Base-by-base conservation (phyloP, 2,797 vertebrate species). In the Sternarchorhynchus goeldii region DNA sequence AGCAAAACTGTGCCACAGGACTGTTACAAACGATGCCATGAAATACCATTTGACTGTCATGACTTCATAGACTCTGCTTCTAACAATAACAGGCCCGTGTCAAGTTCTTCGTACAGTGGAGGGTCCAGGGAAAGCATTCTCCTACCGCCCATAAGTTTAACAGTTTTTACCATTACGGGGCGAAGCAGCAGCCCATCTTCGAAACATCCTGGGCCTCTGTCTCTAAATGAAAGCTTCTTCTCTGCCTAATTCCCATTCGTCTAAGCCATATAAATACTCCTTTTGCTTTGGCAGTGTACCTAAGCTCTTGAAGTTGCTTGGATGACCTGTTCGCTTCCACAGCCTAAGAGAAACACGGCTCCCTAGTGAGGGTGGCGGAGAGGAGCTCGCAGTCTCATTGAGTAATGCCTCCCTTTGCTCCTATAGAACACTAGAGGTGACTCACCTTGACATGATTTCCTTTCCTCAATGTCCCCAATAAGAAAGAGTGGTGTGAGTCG, bases 371-470 rank as follows among this genome's bases (percentile, higher is more conserved):
- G 74, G 58, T 62, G 4, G 29, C 21, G 45, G 41, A 36, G 56
- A 56, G 64, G 69, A 72, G 62, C 73, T 60, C 57, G 75, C 57
- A 32, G 68, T 76, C 55, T 75, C 31, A 29, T 57, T 73, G 75
- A 81, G 69, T 84, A 80, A 80, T 79, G 80, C 74, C 73, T 63
- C 60, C 68, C 67, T 63, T 74, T 55, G 78, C 60, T 73, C 69
- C 57, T 57, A 59, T 75, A 79, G 71, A 76, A 56, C 73, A 70
- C 64, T 39, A 64, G 69, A 72, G 75, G 75, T 84, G 80, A 85
- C 78, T 80, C 64, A 29, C 45, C 55, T 75, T 84, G 84, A 84
- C 80, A 84, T 84, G 69, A 85, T 85, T 83, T 85, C 82, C 84
- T 84, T 41, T 66, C 64, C 41, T 78, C n/a, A 21, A 41, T 58